Base-by-base conservation (phyloP, 2,888 invertebrate species). In the Macaria notata region DNA sequence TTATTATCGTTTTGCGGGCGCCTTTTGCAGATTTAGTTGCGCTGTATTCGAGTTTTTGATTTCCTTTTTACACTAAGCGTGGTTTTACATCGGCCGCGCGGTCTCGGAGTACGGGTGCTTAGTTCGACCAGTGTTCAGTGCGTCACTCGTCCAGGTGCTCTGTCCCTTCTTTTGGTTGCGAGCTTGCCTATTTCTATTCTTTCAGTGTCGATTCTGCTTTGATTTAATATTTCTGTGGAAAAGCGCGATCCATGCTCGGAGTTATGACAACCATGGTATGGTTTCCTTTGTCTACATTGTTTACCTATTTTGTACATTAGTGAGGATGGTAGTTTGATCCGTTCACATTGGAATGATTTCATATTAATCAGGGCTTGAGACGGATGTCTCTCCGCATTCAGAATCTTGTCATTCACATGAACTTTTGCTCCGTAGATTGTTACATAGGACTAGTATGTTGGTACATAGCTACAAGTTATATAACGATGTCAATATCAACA, bases 261-360 rank as follows among this genome's bases (percentile, higher is more conserved):
- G 90, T 88, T 86, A 91, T 91, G 90, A 90, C 90, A 86, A 91
- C 90, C 88, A 89, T 91, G 90, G 90, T 91, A 91, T 90, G 90
- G 90, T 90, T 90, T 89, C 84, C 90, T 90, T 91, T 91, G 90
- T 90, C 85, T 88, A 86, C 79, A 82, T 83, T 86, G 79, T 74
- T 79, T 82, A 72, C 69, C 72, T 77, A 46, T 81, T 75, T 81
- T 78, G 81, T 76, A 83, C 79, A 79, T 79, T 84, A 81, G 84
- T 79, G 77, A 75, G 72, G 78, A 78, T 76, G 78, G 74, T 87
- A 86, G 88, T 74, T 82, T 68, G 65, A 68, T 68, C 60, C 71
- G 68, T 69, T 73, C 71, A 75, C 70, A 74, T 71, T 69, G 59
- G 62, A 72, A 62, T 69, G 59, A 67, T 72, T 73, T 69, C 76